phyloP scores from a whole-genome alignment of 2,888 invertebrate genomes.

The Himalopsyche anomala region DNA sequence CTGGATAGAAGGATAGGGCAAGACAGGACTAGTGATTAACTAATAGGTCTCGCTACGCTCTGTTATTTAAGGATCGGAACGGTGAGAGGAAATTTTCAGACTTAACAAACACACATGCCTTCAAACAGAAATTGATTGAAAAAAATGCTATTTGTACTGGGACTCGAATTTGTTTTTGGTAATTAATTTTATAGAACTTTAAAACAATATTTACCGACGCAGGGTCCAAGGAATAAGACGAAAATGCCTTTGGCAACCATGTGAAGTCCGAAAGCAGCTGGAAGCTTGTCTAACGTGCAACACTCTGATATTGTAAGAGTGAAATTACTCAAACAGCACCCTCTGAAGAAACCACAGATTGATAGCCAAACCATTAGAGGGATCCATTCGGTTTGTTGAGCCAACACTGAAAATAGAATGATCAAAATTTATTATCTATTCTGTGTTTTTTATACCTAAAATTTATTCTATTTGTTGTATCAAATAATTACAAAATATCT shows the following conservation, averaged over 20 bases:
- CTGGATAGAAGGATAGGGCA: too few species aligned
- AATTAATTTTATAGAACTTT: neutral
- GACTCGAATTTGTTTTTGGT: too few species aligned
- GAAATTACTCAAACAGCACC: slow-evolving; percentile 86
- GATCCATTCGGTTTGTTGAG: slow-evolving; percentile 84
- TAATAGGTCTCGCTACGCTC: too few species aligned
- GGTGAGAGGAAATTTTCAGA: too few species aligned
- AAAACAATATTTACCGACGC: slow-evolving; percentile 77
- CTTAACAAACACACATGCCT: too few species aligned
- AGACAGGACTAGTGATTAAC: too few species aligned
- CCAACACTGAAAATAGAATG: slow-evolving; percentile 77
- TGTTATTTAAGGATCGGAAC: too few species aligned
- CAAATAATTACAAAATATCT: too few species aligned
- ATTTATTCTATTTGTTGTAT: too few species aligned
- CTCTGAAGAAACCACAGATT: slow-evolving; percentile 87
- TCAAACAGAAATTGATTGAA: too few species aligned
- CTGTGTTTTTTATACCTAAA: neutral
- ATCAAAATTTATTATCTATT: neutral
- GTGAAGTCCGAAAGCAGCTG: slow-evolving; percentile 86
- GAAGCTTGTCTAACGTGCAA: slow-evolving; percentile 83
- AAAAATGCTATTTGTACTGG: too few species aligned
- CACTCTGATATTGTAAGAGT: slow-evolving; percentile 88
- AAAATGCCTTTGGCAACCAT: slow-evolving; percentile 86
- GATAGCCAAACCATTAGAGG: slow-evolving; percentile 83
- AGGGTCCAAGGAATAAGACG: slow-evolving; percentile 82